Conservation (phyloP, 2,888 invertebrate species). For the Synanthedon andrenaeformis region DNA sequence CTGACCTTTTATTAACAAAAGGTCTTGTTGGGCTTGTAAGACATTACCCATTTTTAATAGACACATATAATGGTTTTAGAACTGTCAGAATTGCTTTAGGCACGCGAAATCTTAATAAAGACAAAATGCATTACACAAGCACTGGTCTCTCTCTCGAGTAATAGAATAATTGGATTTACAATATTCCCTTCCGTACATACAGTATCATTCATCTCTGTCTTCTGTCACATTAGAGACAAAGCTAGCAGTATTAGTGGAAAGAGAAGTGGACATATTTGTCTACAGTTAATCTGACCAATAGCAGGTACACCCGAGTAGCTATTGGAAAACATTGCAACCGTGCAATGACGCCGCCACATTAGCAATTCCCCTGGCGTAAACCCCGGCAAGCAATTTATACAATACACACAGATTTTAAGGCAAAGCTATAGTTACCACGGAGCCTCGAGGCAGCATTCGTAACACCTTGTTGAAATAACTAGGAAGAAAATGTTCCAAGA, state of each 20-base stretch:
- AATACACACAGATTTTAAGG: conserved; percentile 18
- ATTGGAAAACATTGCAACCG: conserved; percentile 21
- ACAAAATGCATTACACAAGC: background rate
- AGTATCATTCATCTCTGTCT: background rate
- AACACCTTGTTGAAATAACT: conserved; percentile 31
- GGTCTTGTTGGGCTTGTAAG: background rate
- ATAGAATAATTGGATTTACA: background rate
- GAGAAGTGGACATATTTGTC: conserved; percentile 3
- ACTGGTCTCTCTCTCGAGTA: background rate
- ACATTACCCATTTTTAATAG: background rate
- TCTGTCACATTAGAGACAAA: background rate
- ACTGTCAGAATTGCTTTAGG: background rate
- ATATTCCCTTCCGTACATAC: background rate
- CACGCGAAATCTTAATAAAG: background rate
- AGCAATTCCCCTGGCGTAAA: conserved; percentile 34
- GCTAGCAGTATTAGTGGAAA: background rate
- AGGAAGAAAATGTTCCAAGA: conserved; percentile 12
- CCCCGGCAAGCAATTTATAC: conserved; percentile 38
- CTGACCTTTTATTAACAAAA: background rate
- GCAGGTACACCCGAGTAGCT: conserved; percentile 2
- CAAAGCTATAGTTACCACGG: conserved; percentile 34
- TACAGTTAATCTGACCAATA: conserved; percentile 24
- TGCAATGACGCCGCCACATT: conserved; percentile 26
- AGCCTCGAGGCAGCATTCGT: conserved; percentile 38
- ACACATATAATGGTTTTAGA: background rate